phyloP scores from a whole-genome alignment of 2,113 vertebrate genomes.

The Eublepharis macularius region DNA sequence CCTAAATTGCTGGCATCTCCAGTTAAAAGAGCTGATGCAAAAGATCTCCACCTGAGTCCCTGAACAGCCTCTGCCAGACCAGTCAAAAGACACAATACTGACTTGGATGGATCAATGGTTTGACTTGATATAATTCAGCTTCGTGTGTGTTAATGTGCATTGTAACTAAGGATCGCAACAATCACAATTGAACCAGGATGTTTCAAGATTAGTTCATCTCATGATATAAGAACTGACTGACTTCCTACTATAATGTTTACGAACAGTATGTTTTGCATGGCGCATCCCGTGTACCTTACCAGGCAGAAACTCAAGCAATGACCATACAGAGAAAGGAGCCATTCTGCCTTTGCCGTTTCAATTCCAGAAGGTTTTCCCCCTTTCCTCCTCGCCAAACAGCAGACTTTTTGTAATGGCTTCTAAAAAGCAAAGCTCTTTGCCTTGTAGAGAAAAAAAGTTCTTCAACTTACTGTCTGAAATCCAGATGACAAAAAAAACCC shows the following conservation, averaged over 20 bases:
- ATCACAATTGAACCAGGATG: background rate
- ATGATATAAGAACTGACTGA: background rate
- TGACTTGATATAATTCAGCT: too few relatives aligned
- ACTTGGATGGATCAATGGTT: too few relatives aligned
- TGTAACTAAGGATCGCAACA: too few relatives aligned
- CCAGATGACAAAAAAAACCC: background rate
- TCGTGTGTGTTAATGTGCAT: too few relatives aligned
- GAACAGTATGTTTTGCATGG: background rate
- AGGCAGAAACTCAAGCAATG: background rate
- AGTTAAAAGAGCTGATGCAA: too few relatives aligned
- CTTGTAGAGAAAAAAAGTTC: background rate
- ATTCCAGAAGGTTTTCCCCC: background rate
- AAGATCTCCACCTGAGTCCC: too few relatives aligned
- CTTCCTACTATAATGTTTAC: background rate
- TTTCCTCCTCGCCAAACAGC: background rate
- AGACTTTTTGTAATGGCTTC: background rate
- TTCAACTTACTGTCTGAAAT: slow-evolving; percentile 1
- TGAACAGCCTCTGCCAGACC: too few relatives aligned
- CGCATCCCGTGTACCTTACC: background rate
- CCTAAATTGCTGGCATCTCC: too few relatives aligned
- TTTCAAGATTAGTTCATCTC: background rate
- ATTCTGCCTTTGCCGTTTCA: background rate
- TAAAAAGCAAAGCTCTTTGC: background rate
- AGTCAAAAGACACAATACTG: too few relatives aligned
- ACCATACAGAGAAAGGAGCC: background rate